Base-by-base conservation (phyloP, 1,140 invertebrate species). In the Lanistes nyassanus region DNA sequence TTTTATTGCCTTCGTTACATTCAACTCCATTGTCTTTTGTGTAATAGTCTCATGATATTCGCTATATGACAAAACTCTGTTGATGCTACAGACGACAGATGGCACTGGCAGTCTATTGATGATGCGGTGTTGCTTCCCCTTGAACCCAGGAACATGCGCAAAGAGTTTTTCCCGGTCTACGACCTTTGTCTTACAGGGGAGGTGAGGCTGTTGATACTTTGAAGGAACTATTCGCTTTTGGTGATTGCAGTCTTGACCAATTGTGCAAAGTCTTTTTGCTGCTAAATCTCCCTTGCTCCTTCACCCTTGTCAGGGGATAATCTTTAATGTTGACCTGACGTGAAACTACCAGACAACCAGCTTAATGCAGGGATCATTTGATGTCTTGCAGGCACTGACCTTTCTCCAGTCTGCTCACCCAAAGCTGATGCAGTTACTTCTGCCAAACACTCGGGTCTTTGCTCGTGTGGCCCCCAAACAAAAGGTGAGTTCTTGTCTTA, bases 111-210 rank as follows among this genome's bases (percentile, higher is more conserved):
- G 85, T 95, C 94, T 77, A 93, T 97, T 65, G 93, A 97, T 90
- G 92, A 94, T 84, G 91, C 90, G 83, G 88, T 93, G 7, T 86
- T 91, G 56, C 81, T 94, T 7, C 90, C 92, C 3, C 66, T 94
- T n/a, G 87, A 90, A 75, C 87, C 90, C 26, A 62, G 56, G 37
- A 76, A 85, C 6, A 55, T 85, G 62, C 74, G 79, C 23, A 90
- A 92, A 80, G 88, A 92, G 72, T 91, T 95, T 62, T 91, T 93
- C 79, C 89, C 90, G 39, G 90, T 92, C 34, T 95, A 96, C 88
- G 96, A 98, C 86, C 89, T 99, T 0, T 99, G 98, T 88, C 90
- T 99, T 42, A 99, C 97, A 55, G 98, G 98, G 55, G 96, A 98
- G 87, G 93, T 90, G 85, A 80, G 82, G 78, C 19, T 31, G 34